Percentiles rank a stretch among this genome's conserved stretches.
Evolutionary conservation across 2,888 invertebrate species (phyloP).

Genomic region (Ophonus ardosiacus): DNA sequence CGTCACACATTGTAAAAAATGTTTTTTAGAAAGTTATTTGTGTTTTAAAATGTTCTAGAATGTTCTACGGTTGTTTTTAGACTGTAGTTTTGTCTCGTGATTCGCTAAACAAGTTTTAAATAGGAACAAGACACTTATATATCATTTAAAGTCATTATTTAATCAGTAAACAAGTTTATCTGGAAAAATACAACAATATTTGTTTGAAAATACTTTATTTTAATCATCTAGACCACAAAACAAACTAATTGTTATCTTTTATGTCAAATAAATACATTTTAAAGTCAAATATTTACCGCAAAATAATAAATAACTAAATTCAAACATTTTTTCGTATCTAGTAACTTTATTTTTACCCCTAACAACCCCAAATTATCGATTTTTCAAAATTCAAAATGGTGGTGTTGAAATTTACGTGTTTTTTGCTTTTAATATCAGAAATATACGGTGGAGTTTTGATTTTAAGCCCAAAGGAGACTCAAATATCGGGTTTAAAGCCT

Average conservation of each 20-base stretch:
- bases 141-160: neutral
- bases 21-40: neutral
- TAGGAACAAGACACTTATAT: neutral
- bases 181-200: no score
- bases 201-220: no score
- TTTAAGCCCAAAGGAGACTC: constrained; percentile 67
- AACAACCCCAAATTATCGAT: neutral
- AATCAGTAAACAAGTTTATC: no score
- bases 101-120: neutral
- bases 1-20: constrained; percentile 48
- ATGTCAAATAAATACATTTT: neutral
- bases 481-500: constrained; percentile 71
- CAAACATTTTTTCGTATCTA: no score
- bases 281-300: no score
- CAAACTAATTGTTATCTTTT: neutral
- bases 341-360: no score
- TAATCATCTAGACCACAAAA: neutral
- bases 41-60: neutral
- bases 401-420: neutral
- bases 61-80: neutral
- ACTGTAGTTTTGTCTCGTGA: neutral
- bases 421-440: neutral
- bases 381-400: neutral
- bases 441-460: constrained; percentile 65
- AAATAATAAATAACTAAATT: no score